phyloP scores from a whole-genome alignment of 2,113 vertebrate genomes.

The Oncorhynchus clarkii region DNA sequence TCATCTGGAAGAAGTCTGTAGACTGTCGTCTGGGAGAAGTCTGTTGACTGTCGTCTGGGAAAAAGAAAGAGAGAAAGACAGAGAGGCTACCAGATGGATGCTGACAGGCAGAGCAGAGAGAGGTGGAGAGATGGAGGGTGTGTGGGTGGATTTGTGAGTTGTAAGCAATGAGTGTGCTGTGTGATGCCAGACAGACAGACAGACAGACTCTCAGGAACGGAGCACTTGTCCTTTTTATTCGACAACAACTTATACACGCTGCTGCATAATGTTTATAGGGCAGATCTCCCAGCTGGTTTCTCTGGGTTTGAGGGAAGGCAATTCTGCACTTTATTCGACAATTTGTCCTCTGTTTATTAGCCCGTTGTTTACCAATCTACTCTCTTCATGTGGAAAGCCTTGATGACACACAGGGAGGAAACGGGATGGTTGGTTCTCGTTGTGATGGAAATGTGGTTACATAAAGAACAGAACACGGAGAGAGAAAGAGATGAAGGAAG shows the following conservation, averaged over 20 bases:
- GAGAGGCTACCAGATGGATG: slow-evolving; percentile 40
- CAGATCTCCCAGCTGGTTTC: slow-evolving; percentile 24
- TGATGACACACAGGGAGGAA: slow-evolving; percentile 1
- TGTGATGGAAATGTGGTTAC: slow-evolving; percentile 20
- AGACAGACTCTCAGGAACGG: not conserved
- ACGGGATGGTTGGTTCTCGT: not conserved
- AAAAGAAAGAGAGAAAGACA: slow-evolving; percentile 1
- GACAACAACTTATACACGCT: not conserved
- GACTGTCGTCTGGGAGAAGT: not conserved
- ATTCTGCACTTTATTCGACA: slow-evolving; percentile 15
- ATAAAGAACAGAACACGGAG: not conserved
- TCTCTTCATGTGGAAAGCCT: slow-evolving; percentile 3
- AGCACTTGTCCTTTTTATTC: not conserved
- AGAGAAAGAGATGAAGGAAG: not conserved
- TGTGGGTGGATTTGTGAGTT: not conserved
- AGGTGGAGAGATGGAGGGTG: slow-evolving; percentile 6
- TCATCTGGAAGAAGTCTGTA: not conserved
- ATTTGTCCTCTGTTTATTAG: slow-evolving; percentile 27
- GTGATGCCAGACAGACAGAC: not conserved
- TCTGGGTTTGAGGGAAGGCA: slow-evolving; percentile 6
- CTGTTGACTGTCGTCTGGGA: slow-evolving; percentile 10
- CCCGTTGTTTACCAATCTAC: slow-evolving; percentile 14
- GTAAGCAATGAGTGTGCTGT: not conserved
- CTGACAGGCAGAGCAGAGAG: slow-evolving; percentile 17
- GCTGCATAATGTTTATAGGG: not conserved